Conservation (phyloP, 2,888 invertebrate species). For the Nomada goodeniana region DNA sequence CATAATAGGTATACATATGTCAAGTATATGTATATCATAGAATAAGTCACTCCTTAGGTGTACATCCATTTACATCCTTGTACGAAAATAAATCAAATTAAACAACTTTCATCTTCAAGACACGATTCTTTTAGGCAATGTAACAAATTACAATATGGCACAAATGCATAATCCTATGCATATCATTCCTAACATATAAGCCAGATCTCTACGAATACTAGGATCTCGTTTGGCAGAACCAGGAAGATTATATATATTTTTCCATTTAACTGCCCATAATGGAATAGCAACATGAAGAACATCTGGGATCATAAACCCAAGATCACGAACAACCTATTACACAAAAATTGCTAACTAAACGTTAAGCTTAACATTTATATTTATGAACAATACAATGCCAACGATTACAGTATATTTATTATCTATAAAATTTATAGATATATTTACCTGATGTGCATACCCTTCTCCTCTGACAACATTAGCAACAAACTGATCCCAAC, state of each 20-base stretch:
- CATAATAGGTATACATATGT: neutral
- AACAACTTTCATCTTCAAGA: constrained; percentile 26
- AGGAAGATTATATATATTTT: constrained; percentile 76
- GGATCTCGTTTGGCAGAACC: constrained; percentile 75
- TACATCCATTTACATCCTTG: neutral
- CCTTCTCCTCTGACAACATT: constrained; percentile 89
- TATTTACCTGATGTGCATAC: constrained; percentile 87
- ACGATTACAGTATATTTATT: neutral
- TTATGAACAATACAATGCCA: constrained; percentile 10
- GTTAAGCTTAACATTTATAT: constrained; percentile 12
- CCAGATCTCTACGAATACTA: constrained; percentile 78
- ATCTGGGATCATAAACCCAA: constrained; percentile 89
- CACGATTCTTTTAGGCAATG: constrained; percentile 42
- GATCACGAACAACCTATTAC: constrained; percentile 87
- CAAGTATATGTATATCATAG: neutral
- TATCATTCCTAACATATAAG: constrained; percentile 79
- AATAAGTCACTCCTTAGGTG: constrained; percentile 19
- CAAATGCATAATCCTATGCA: constrained; percentile 80
- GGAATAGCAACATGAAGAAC: constrained; percentile 88
- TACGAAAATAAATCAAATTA: constrained; percentile 40
- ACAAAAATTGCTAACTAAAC: constrained; percentile 39
- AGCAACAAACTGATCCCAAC: constrained; percentile 88
- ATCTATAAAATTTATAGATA: neutral
- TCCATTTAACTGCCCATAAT: constrained; percentile 84
- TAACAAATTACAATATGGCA: constrained; percentile 66